Percentiles rank a stretch among this genome's conserved stretches.
Conservation (phyloP, 2,888 invertebrate genomes). For the Noctua pronuba region DNA sequence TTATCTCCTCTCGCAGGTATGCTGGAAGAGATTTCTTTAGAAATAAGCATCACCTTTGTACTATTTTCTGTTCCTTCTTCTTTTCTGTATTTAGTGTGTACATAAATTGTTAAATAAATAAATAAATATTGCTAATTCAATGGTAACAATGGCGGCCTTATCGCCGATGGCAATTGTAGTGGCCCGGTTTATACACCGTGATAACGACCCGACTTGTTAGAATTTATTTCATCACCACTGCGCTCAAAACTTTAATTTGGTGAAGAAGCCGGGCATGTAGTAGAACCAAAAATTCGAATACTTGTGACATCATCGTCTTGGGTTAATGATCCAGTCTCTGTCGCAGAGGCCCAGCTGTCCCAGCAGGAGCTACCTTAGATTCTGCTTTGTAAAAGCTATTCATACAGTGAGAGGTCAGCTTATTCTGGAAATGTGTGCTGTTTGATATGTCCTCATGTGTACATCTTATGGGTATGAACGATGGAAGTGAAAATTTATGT, state of each 20-base stretch:
- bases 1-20: too few relatives aligned
- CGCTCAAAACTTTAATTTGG: neutral
- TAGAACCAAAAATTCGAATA: neutral
- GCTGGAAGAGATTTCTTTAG: too few relatives aligned
- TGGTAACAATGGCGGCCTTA: neutral
- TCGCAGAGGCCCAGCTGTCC: neutral
- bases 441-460: neutral
- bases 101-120: too few relatives aligned
- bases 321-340: neutral
- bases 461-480: constrained; percentile 19
- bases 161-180: neutral
- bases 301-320: neutral
- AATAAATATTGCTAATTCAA: neutral
- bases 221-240: neutral
- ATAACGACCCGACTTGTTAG: neutral
- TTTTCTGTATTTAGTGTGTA: too few relatives aligned
- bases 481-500: constrained; percentile 49
- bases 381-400: neutral
- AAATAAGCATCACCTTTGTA: too few relatives aligned
- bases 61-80: too few relatives aligned
- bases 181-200: too few relatives aligned
- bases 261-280: neutral
- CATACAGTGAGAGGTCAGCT: neutral
- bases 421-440: neutral
- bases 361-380: neutral